These are phyloP conservation scores for Hydractinia symbiolongicarpus DNA, from an alignment of 30 jellyfish, hydroid and myxozoan species.

Conservation along the genomic window DNA sequence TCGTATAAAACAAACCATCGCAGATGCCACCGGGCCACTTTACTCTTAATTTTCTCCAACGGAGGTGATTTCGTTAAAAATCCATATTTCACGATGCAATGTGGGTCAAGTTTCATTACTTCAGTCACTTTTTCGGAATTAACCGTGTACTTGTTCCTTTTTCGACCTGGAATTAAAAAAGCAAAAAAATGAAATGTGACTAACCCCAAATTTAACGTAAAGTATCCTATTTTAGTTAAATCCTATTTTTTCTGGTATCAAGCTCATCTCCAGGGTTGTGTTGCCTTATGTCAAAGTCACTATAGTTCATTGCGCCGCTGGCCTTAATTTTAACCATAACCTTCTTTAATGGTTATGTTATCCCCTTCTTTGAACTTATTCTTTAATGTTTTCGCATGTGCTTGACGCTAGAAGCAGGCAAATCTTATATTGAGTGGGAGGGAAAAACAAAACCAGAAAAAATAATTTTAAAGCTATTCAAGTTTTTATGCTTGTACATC, in stretches of 20 bases:
- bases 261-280: no score
- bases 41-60: constrained; percentile 4
- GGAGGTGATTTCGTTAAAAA: constrained; percentile 23
- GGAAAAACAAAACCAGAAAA: no score
- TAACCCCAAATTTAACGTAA: not conserved
- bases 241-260: not conserved
- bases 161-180: not conserved
- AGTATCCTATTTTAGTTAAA: not conserved
- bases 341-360: no score
- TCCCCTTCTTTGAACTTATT: no score
- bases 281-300: no score
- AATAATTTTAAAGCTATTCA: no score
- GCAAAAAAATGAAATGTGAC: not conserved
- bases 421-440: no score
- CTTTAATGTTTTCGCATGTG: no score
- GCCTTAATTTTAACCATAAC: no score
- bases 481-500: no score
- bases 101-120: constrained; percentile 19
- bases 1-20: constrained; percentile 25
- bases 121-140: not conserved
- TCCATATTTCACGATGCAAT: constrained; percentile 12
- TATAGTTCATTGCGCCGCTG: no score
- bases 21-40: constrained; percentile 24
- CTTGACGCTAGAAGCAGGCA: no score
- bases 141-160: not conserved